Evolutionary conservation across 2,113 vertebrate genomes (phyloP).

Genomic region (Ammospiza nelsoni): DNA sequence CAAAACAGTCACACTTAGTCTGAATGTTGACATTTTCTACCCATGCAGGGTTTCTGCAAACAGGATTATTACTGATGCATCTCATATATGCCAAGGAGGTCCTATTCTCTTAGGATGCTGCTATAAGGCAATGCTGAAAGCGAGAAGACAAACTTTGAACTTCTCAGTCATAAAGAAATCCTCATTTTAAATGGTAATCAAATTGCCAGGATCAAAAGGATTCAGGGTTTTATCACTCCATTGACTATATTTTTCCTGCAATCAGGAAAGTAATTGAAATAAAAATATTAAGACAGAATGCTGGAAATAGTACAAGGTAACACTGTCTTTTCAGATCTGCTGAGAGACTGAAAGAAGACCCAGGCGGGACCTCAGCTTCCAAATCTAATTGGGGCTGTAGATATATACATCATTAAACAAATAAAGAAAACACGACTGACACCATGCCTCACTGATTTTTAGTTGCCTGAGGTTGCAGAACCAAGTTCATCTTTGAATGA

Average conservation of each 20-base stretch:
- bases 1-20: not conserved
- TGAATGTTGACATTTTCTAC: constrained; percentile 19
- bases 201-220: constrained; percentile 33
- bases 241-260: not conserved
- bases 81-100: not conserved
- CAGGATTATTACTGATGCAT: constrained; percentile 52
- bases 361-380: not conserved
- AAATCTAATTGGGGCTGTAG: not conserved
- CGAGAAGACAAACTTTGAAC: constrained; percentile 55
- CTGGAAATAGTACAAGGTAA: constrained; percentile 8
- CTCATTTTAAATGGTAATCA: constrained; percentile 58
- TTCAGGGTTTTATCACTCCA: not conserved
- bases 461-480: not conserved
- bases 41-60: constrained; percentile 20
- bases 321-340: not conserved
- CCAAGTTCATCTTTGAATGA: not conserved
- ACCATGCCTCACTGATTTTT: not conserved
- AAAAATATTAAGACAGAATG: not conserved
- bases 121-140: constrained; percentile 26
- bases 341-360: not conserved
- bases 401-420: constrained; percentile 4
- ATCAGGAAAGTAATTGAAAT: not conserved
- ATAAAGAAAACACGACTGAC: not conserved
- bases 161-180: constrained; percentile 25
- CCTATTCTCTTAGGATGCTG: constrained; percentile 21